phyloP scores from a whole-genome alignment of 2,888 invertebrate species.

The Apotomis turbidana region DNA sequence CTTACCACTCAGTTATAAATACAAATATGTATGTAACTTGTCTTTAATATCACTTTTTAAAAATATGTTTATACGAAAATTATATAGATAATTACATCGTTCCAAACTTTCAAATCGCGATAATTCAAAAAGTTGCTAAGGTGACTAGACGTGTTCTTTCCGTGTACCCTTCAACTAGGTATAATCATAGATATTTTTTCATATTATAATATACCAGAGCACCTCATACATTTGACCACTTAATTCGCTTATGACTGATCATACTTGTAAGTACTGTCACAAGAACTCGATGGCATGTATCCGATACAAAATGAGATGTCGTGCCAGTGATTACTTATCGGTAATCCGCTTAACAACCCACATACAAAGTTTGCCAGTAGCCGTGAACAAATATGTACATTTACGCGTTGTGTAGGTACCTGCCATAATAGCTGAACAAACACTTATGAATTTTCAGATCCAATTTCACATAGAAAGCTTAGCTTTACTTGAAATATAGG shows the following conservation, averaged over 20 bases:
- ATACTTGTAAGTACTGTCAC: background rate
- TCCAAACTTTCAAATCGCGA: no score
- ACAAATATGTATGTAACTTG: no score
- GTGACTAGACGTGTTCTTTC: no score
- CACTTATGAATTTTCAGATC: slow-evolving; percentile 18
- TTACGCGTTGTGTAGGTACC: slow-evolving; percentile 27
- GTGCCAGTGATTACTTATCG: slow-evolving; percentile 5
- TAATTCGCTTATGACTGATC: background rate
- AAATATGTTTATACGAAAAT: no score
- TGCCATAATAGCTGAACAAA: slow-evolving; percentile 28
- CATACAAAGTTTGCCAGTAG: slow-evolving; percentile 34
- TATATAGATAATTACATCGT: no score
- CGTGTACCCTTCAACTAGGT: no score
- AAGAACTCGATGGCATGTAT: background rate
- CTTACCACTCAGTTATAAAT: no score
- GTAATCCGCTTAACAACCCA: slow-evolving; percentile 41
- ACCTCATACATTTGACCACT: background rate
- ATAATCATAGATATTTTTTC: no score
- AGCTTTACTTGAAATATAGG: no score
- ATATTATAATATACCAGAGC: no score
- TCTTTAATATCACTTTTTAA: no score
- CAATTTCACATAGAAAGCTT: slow-evolving; percentile 29
- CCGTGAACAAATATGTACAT: slow-evolving; percentile 36
- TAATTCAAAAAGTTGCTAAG: no score
- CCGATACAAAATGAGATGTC: slow-evolving; percentile 24